A percentile compares a stretch with the other conserved stretches of the same genome.
These are phyloP conservation scores for Metacarcinus magister DNA, from an alignment of 2,888 invertebrate genomes.

Conservation along the genomic window DNA sequence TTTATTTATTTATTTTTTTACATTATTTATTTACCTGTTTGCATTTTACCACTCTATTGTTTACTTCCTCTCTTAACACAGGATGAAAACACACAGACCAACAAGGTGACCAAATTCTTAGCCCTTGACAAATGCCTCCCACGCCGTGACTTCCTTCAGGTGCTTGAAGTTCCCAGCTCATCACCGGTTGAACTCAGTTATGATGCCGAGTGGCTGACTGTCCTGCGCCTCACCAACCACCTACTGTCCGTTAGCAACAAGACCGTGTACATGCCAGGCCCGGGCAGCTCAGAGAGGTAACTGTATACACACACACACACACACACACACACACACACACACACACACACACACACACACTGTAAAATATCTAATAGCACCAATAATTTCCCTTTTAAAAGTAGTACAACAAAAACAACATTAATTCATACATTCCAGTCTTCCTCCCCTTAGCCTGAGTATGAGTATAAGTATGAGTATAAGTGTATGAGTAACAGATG, in stretches of 20 bases:
- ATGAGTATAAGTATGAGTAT: no score
- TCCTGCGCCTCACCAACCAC: conserved; percentile 95
- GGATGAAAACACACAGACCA: conserved; percentile 73
- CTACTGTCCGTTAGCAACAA: conserved; percentile 90
- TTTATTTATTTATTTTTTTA: no score
- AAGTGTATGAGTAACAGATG: no score
- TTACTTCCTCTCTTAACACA: conserved; percentile 61
- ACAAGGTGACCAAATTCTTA: conserved; percentile 90
- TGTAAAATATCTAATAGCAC: neutral
- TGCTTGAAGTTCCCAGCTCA: conserved; percentile 85
- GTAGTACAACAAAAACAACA: neutral
- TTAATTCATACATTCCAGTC: neutral
- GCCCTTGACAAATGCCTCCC: conserved; percentile 99
- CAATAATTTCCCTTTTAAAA: neutral
- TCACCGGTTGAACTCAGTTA: conserved; percentile 87
- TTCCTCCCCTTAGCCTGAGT: neutral
- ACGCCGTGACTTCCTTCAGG: conserved; percentile 93
- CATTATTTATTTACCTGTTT: no score
- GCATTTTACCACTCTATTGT: neutral
- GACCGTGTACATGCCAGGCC: conserved; percentile 92
- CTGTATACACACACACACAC: neutral
- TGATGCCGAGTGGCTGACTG: conserved; percentile 97
- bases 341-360: no score
- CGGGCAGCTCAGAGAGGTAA: conserved; percentile 89
- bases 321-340: no score